These are phyloP conservation scores for Siniperca obscura DNA, from an alignment of 2,797 vertebrate genomes.

Conservation along the genomic window DNA sequence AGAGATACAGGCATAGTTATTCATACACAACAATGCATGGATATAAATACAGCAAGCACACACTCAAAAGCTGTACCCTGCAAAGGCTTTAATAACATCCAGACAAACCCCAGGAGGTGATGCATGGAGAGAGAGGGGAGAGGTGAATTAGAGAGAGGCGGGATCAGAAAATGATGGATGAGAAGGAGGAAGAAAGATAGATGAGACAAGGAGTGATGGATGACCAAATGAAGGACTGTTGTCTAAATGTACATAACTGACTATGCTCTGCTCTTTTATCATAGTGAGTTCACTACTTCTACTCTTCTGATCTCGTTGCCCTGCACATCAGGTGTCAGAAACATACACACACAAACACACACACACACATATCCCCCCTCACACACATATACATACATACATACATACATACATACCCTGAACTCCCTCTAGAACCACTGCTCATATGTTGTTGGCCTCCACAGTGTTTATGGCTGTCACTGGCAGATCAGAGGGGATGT, in stretches of 20 bases:
- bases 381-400: background rate
- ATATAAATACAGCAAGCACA: background rate
- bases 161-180: conserved; percentile 62
- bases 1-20: background rate
- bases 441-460: conserved; percentile 41
- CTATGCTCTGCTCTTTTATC: conserved; percentile 35
- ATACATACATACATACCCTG: conserved; percentile 10
- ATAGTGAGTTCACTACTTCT: conserved; percentile 37
- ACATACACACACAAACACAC: conserved; percentile 9
- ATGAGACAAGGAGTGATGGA: conserved; percentile 69
- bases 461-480: conserved; percentile 57
- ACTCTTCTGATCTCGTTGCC: conserved; percentile 35
- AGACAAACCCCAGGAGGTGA: conserved; percentile 6
- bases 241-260: conserved; percentile 40
- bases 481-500: conserved; percentile 53
- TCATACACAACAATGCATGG: conserved; percentile 7
- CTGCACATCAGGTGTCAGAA: conserved; percentile 36
- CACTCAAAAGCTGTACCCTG: background rate
- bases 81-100: conserved; percentile 21
- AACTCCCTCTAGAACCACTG: conserved; percentile 48
- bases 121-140: background rate
- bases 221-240: conserved; percentile 47
- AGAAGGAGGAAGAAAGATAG: conserved; percentile 39
- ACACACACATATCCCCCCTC: conserved; percentile 4
- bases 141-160: conserved; percentile 20